Evolutionary conservation across 2,888 invertebrate species (phyloP), one percentile per base, ranked within the genome.

Genomic region (Ditula angustiorana): DNA sequence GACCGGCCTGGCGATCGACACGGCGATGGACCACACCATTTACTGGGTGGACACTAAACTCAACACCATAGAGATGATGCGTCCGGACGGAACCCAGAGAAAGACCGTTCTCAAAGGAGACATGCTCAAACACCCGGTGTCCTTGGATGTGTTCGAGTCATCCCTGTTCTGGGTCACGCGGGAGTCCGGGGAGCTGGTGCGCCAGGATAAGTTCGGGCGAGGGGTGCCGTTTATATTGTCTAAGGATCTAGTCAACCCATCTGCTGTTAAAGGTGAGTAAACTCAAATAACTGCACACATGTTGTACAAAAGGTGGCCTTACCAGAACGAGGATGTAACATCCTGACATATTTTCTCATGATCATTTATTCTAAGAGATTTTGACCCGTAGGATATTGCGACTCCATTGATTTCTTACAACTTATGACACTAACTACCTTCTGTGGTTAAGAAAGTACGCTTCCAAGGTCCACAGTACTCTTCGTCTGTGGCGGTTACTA

Each of bases 1-100:
- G 0, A 95, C 97, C 0, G 98, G 98, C 0, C 84, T 99, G 8
- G 95, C 98, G 0, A 96, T 99, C 52, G 99, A 99, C 81, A 97
- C 96, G 77, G 94, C 96, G 0, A 97, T 97, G 95, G 96, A 96
- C 67, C 97, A 98, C 80, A 94, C 97, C 0, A 92, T 99, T 13
- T 99, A 97, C 87, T 99, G 99, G 99, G 97, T 97, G 0, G 99
- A 99, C 82, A 96, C 97, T 0, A 99, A 99, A 83, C 90, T 98
- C 35, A 97, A 98, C 76, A 96, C 95, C 0, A 97, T 99, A 57
- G 98, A 99, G 82, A 96, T 95, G 58, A 96, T 98, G 93, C 94
- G 95, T 55, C 95, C 95, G 50, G 98, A 98, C 83, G 99, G 98
- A 1, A 93, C 95, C 0, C 95, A 95, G 61, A 90, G 98, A 21